Evolutionary conservation across 2,888 invertebrate genomes (phyloP), one percentile per base, ranked within the genome.

Genomic region (Formica aserva): DNA sequence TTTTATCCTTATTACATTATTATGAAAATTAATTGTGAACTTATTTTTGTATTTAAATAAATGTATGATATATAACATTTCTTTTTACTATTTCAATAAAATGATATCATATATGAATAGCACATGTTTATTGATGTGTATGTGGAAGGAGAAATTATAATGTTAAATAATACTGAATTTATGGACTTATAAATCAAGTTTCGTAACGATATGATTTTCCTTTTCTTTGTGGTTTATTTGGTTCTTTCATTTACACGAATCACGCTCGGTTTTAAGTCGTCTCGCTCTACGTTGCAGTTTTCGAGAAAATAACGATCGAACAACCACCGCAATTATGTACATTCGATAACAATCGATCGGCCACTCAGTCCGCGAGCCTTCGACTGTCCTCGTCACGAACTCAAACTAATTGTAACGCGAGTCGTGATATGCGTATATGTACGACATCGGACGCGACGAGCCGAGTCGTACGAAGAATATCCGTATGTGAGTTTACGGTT

Each of bases 401-500:
- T 22, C 62, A 76, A 80, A 86, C 88, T 86, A 84, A 88, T 88
- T 88, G 88, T 84, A 66, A 86, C 72, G 83, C 84, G 65, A 74
- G 76, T 57, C 86, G 85, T 88, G 86, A 88, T 83, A 85, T 78
- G 48, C 38, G 84, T 85, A 86, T 88, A 85, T 88, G 88, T 81
- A 82, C 84, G 71, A 88, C 83, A 88, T 52, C 65, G 66, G 35
- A 45, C 41, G 72, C 72, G 71, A 57, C 41, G 69, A 77, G 55
- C 35, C 60, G 55, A 72, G 60, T 60, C 45, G 29, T 55, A 41
- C 55, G 26, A 57, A 78, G 71, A 78, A 78, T 78, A 78, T 71
- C 78, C 57, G 72, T 60, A 72, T 45, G 78, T 72, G 74, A 72
- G 57, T 41, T 71, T 41, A n/a, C 72, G 45, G 35, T 71, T 78